Percentiles rank a stretch among this genome's conserved stretches.
Evolutionary conservation across 2,888 invertebrate genomes (phyloP).

Genomic region (Balanococcus diminutus): DNA sequence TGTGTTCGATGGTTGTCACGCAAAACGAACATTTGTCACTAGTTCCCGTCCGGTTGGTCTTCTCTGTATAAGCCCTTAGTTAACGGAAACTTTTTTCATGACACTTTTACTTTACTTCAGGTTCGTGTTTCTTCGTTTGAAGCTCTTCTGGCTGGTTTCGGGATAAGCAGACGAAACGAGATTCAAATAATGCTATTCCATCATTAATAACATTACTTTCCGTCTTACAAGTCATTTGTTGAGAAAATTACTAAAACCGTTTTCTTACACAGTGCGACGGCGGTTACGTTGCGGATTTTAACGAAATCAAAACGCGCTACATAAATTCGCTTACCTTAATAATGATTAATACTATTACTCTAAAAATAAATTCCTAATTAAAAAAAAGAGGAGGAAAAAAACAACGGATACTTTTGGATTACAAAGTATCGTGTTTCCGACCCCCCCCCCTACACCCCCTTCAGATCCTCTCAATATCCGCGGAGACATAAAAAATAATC

Average conservation of each 20-base stretch:
- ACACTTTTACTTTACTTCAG: neutral
- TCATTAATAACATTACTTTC: constrained; percentile 38
- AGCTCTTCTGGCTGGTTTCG: neutral
- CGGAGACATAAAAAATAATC: too few relatives aligned
- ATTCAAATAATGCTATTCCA: constrained; percentile 16
- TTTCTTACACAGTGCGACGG: too few relatives aligned
- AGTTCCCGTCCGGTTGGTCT: constrained; percentile 7
- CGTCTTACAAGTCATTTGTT: constrained; percentile 29
- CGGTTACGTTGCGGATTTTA: neutral
- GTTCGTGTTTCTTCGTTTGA: neutral
- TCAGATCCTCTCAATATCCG: too few relatives aligned
- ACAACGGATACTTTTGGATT: neutral
- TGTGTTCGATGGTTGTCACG: constrained; percentile 40
- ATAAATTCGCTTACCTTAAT: constrained; percentile 10
- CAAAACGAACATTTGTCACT: constrained; percentile 48
- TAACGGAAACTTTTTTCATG: neutral
- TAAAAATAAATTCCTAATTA: constrained; percentile 8
- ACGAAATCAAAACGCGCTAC: constrained; percentile 19
- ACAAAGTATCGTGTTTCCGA: neutral
- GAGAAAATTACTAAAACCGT: constrained; percentile 17
- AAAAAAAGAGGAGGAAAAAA: neutral
- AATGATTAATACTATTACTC: constrained; percentile 31
- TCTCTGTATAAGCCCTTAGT: neutral
- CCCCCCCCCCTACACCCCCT: neutral
- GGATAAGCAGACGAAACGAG: neutral